phyloP scores from a whole-genome alignment of 2,113 vertebrate genomes.

The Rhadina sibilatrix region DNA sequence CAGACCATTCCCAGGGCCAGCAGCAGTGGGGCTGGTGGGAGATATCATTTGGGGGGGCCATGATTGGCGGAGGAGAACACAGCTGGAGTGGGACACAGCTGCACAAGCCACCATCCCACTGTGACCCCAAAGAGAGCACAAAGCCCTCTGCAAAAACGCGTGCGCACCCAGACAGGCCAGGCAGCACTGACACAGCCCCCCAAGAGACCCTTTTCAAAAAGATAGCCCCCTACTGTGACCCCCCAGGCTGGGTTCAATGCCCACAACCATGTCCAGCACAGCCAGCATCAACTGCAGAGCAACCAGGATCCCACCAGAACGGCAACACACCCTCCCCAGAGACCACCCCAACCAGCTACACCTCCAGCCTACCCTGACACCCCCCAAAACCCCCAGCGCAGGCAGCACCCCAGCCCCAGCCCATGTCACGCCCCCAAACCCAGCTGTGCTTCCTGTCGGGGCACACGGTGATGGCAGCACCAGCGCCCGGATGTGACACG shows the following conservation, averaged over 20 bases:
- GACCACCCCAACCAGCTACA: background rate
- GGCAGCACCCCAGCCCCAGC: background rate
- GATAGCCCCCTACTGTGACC: background rate
- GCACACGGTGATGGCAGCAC: background rate
- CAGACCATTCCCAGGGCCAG: background rate
- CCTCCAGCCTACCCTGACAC: background rate
- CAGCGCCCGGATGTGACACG: conserved; percentile 49
- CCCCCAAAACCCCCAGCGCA: accelerated
- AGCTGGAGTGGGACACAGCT: accelerated
- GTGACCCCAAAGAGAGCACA: background rate
- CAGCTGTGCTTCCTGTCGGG: conserved; percentile 1
- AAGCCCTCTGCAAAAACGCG: background rate
- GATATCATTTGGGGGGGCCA: background rate
- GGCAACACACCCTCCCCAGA: accelerated
- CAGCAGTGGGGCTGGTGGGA: background rate
- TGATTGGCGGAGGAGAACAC: background rate
- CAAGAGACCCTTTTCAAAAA: background rate
- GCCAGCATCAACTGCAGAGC: background rate
- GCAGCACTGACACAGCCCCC: background rate
- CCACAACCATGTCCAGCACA: background rate
- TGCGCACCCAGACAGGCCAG: background rate
- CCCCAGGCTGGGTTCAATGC: background rate
- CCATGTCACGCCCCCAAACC: background rate
- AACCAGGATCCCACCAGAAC: background rate
- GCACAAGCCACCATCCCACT: background rate